A percentile compares a stretch with the other conserved stretches of the same genome.
These are phyloP conservation scores for Meloidogyne hapla DNA, from an alignment of 1,140 invertebrate genomes.

Conservation along the genomic window DNA sequence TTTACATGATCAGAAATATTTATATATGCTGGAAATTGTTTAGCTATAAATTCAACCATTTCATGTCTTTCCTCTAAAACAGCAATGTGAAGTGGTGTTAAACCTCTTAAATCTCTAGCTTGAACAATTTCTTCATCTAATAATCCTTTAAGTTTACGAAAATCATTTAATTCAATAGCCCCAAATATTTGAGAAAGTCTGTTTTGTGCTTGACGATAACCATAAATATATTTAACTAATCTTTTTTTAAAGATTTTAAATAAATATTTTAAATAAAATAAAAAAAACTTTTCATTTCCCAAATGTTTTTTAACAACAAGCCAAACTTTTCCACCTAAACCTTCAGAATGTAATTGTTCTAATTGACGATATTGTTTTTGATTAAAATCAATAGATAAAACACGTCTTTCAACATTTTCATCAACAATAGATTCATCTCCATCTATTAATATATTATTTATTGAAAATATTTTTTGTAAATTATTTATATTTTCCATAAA, in stretches of 20 bases:
- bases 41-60: constrained; percentile 55
- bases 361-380: constrained; percentile 48
- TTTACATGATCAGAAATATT: constrained; percentile 52
- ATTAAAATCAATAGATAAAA: constrained; percentile 50
- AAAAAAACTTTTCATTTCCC: constrained; percentile 46
- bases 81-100: constrained; percentile 56
- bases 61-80: constrained; percentile 60
- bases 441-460: constrained; percentile 28
- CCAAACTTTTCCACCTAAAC: constrained; percentile 58
- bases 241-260: neutral
- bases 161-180: constrained; percentile 57
- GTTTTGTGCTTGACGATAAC: constrained; percentile 57
- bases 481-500: neutral
- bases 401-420: constrained; percentile 42
- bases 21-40: constrained; percentile 45
- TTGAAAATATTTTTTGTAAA: neutral
- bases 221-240: constrained; percentile 50
- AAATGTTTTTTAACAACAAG: constrained; percentile 56
- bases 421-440: constrained; percentile 49
- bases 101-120: constrained; percentile 53
- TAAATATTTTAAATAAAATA: neutral
- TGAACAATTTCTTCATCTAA: constrained; percentile 52
- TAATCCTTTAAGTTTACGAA: constrained; percentile 42
- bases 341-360: constrained; percentile 58
- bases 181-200: constrained; percentile 43